Evolutionary conservation across 1,140 invertebrate species (phyloP).

Genomic region (Sipha flava): DNA sequence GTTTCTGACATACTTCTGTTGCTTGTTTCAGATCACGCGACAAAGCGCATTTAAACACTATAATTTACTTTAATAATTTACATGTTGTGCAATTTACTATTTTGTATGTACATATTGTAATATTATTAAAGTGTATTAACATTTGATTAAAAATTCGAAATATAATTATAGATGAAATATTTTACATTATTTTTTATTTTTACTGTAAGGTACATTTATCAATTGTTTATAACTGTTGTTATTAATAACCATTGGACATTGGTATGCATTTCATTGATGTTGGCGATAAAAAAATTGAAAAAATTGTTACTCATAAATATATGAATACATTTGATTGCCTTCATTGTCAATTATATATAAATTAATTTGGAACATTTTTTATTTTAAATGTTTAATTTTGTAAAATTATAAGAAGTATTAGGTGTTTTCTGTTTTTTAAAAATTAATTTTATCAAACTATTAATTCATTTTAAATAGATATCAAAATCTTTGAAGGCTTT

Average conservation of each 20-base stretch:
- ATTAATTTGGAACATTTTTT: too few species aligned
- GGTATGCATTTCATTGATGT: slow-evolving; percentile 9
- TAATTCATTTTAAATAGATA: too few species aligned
- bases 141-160: slow-evolving; percentile 13
- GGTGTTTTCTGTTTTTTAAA: too few species aligned
- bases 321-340: too few species aligned
- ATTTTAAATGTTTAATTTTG: too few species aligned
- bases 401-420: too few species aligned
- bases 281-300: neutral
- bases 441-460: too few species aligned
- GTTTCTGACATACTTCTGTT: slow-evolving; percentile 28
- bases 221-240: neutral
- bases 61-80: slow-evolving; percentile 30
- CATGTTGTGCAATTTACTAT: slow-evolving; percentile 31
- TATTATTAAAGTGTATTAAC: slow-evolving; percentile 28
- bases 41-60: slow-evolving; percentile 27
- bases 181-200: slow-evolving; percentile 26
- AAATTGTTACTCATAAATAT: neutral
- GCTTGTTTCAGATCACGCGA: slow-evolving; percentile 31
- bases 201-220: neutral
- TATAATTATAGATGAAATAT: slow-evolving; percentile 17
- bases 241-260: slow-evolving; percentile 20
- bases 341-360: too few species aligned
- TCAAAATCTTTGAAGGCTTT: too few species aligned
- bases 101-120: slow-evolving; percentile 32